Evolutionary conservation across 2,113 vertebrate genomes (phyloP).

Genomic region (Muntiacus muntjak): DNA sequence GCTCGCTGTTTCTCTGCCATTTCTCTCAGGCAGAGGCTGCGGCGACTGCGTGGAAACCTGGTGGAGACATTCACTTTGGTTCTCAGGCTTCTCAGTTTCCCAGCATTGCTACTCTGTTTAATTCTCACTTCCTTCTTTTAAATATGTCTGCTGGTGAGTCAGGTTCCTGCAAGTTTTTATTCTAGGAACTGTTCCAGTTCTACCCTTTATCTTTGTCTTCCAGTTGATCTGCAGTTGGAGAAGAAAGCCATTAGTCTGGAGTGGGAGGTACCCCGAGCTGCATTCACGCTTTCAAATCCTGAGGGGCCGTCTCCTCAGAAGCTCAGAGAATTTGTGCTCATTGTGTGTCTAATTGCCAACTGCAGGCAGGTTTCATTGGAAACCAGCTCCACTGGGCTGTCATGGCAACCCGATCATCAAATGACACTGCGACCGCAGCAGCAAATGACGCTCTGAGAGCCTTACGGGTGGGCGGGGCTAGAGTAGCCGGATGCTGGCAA

Average conservation of each 20-base stretch:
- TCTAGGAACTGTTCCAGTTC: slow-evolving; percentile 15
- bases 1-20: background rate
- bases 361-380: slow-evolving; percentile 71
- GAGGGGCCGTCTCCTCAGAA: slow-evolving; percentile 54
- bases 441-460: slow-evolving; percentile 56
- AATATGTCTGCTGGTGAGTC: background rate
- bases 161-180: slow-evolving; percentile 10
- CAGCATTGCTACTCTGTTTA: background rate
- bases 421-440: slow-evolving; percentile 24
- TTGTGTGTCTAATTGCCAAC: slow-evolving; percentile 74
- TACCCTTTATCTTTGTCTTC: slow-evolving; percentile 20
- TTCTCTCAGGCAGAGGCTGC: background rate
- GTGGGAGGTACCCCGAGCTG: slow-evolving; percentile 24
- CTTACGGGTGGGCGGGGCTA: slow-evolving; percentile 51
- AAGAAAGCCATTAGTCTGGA: slow-evolving; percentile 19
- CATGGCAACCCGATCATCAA: slow-evolving; percentile 76
- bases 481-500: background rate
- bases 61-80: background rate
- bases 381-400: slow-evolving; percentile 73
- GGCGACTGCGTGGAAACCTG: background rate
- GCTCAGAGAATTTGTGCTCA: slow-evolving; percentile 65
- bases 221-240: slow-evolving; percentile 18
- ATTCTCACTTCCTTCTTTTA: background rate
- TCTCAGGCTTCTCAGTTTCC: background rate
- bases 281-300: slow-evolving; percentile 38